Evolutionary conservation across 2,888 invertebrate species (phyloP).

Genomic region (Tetragnatha montana): DNA sequence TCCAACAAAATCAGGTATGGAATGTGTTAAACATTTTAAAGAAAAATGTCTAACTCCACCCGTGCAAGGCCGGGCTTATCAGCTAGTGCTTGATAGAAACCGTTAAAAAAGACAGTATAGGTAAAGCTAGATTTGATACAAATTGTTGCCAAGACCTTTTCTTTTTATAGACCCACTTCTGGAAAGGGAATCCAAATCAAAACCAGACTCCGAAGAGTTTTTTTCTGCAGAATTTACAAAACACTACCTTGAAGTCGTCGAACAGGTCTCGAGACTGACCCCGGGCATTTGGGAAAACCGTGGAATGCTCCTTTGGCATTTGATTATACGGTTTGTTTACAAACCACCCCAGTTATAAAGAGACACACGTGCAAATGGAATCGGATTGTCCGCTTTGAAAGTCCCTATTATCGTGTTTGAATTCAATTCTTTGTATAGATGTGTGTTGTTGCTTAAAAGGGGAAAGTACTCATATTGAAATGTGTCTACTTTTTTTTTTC

Average conservation of each 20-base stretch:
- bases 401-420: not conserved
- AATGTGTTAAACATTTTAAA: no score
- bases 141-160: not conserved
- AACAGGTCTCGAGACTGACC: slow-evolving; percentile 20
- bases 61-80: no score
- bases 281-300: not conserved
- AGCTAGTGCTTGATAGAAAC: no score
- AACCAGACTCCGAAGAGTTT: not conserved
- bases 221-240: not conserved
- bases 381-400: not conserved
- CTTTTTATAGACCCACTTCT: not conserved
- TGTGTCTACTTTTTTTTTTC: no score
- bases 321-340: slow-evolving; percentile 1
- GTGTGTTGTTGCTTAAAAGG: no score
- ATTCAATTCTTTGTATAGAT: not conserved
- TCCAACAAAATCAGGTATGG: no score
- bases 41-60: no score
- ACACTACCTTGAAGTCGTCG: slow-evolving; percentile 6
- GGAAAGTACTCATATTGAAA: no score
- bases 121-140: no score
- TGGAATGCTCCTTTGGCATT: not conserved
- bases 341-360: not conserved
- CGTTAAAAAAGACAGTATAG: no score
- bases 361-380: not conserved
- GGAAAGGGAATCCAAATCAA: not conserved